Base-by-base conservation (phyloP, 2,113 vertebrate genomes). In the Myiopsitta monachus region DNA sequence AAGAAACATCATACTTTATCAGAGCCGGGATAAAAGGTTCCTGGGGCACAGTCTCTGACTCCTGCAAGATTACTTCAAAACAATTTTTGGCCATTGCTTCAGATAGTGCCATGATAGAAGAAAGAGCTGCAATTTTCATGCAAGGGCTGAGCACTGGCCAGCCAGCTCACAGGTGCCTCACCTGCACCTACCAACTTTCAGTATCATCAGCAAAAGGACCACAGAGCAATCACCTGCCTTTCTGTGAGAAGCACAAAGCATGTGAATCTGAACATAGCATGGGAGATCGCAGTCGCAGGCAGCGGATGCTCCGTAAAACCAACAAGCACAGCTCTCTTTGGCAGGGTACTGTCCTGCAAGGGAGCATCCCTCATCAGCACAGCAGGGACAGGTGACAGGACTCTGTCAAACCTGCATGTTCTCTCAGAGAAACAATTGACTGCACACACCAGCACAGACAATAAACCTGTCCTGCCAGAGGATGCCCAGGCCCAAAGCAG, bases 201-300 rank as follows among this genome's bases (percentile, higher is more conserved):
- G n/a, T 5, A 26, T 17, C 13, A 43, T 14, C 74, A 61, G 62
- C 3, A 2, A 18, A 39, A 3, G 36, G 51, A 68, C 4, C 66
- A 55, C 0, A 0, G 36, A 69, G 84, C 1, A 0, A 59, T 14
- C 39, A 0, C 26, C 16, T 43, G 22, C 33, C 52, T 61, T 17
- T 33, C 31, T 5, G 5, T n/a, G 44, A 88, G 43, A 75, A 80
- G 57, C 26, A 72, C 14, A 41, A 23, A 75, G 70, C 33, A 14
- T 0, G 30, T 33, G 27, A 28, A 24, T 11, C 4, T 18, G 41
- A 81, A 52, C 31, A 11, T 0, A 3, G 10, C 0, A 14, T 1
- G 3, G n/a, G 77, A 79, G 51, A 33, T 0, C 5, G 87, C 1
- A 38, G 66, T 10, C 3, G 1, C 0, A 33, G 30, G 47, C 0